These are phyloP conservation scores for Stenodema calcarata DNA, from an alignment of 2,888 invertebrate species.

Conservation along the genomic window DNA sequence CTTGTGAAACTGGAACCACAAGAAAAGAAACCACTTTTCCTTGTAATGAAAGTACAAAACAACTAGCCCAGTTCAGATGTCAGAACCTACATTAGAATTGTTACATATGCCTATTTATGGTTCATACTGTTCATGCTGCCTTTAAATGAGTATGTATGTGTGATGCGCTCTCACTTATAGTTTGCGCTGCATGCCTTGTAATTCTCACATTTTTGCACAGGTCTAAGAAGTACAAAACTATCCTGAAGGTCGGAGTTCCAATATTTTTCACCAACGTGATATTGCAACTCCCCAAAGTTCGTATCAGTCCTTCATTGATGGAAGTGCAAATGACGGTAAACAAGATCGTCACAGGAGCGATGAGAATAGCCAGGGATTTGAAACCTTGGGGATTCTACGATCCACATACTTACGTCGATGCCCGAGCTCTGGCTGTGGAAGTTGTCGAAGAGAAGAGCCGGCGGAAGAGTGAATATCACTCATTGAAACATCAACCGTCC, in stretches of 20 bases:
- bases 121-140: too few species aligned
- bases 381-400: conserved; percentile 43
- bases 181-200: too few species aligned
- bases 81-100: too few species aligned
- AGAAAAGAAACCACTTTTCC: too few species aligned
- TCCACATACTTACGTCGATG: conserved; percentile 21
- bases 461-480: conserved; percentile 30
- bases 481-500: conserved; percentile 12
- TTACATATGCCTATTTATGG: too few species aligned
- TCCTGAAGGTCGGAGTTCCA: conserved; percentile 67
- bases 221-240: conserved; percentile 57
- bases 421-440: conserved; percentile 18
- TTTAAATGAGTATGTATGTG: too few species aligned
- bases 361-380: conserved; percentile 72
- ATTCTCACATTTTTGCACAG: not conserved
- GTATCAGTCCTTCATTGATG: conserved; percentile 71
- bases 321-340: conserved; percentile 73
- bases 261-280: conserved; percentile 63
- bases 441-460: conserved; percentile 27
- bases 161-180: too few species aligned
- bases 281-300: conserved; percentile 70
- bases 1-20: too few species aligned
- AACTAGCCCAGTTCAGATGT: too few species aligned
- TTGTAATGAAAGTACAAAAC: too few species aligned
- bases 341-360: conserved; percentile 66